Percentiles rank a stretch among this genome's conserved stretches.
Evolutionary conservation across 2,113 vertebrate species (phyloP).

Genomic region (Archilochus colubris): DNA sequence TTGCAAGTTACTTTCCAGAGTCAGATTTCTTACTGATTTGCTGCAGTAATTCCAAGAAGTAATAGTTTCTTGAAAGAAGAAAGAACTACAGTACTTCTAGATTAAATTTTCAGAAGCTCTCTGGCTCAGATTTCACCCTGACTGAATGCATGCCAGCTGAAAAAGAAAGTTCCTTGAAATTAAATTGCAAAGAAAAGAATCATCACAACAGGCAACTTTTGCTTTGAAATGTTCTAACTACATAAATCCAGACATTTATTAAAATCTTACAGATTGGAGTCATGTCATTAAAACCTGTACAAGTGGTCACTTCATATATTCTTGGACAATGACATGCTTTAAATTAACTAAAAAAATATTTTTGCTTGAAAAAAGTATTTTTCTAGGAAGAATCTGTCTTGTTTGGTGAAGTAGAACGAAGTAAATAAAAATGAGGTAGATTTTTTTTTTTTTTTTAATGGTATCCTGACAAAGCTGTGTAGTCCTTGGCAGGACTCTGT

Average conservation of each 20-base stretch:
- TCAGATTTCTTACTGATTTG: neutral
- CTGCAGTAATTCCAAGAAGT: neutral
- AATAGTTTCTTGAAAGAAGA: neutral
- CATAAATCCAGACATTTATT: neutral
- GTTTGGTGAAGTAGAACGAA: neutral
- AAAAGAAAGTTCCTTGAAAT: neutral
- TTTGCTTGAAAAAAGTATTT: neutral
- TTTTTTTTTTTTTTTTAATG: neutral
- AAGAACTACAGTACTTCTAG: neutral
- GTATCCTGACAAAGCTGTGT: neutral
- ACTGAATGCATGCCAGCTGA: neutral
- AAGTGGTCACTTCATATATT: neutral
- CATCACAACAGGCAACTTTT: neutral
- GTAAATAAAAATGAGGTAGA: neutral
- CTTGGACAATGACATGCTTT: neutral
- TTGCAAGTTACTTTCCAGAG: neutral
- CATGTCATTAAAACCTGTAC: neutral
- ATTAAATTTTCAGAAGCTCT: neutral
- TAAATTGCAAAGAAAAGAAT: neutral
- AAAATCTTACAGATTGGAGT: neutral
- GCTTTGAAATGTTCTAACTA: neutral
- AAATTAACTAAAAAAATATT: neutral
- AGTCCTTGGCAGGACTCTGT: neutral
- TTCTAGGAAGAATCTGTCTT: neutral
- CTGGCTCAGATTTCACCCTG: neutral